Percentiles rank a stretch among this genome's conserved stretches.
Conservation (phyloP, 1,140 invertebrate genomes). For the Drosophila sucinea region DNA sequence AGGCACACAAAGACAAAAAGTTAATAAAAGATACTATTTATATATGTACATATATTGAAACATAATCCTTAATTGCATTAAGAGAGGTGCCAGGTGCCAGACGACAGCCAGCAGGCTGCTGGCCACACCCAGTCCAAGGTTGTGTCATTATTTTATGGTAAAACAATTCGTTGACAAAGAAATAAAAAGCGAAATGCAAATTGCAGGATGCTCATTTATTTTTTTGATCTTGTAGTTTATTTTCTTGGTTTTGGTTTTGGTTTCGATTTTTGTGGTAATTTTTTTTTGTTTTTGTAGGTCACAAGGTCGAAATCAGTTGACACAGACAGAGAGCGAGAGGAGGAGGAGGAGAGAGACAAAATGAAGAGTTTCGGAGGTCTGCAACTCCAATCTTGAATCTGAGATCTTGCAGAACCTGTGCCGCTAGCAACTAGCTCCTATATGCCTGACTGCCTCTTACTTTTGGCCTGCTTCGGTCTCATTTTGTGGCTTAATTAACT, state of each 20-base stretch:
- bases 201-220: conserved; percentile 31
- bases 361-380: conserved; percentile 5
- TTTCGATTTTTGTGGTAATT: no score
- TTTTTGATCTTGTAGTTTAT: neutral
- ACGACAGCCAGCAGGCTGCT: no score
- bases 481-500: conserved; percentile 50
- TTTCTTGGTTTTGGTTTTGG: conserved; percentile 47
- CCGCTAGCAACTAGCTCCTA: conserved; percentile 14
- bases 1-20: neutral
- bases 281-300: conserved; percentile 55
- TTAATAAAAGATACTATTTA: neutral
- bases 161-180: conserved; percentile 6
- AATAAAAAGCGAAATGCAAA: conserved; percentile 41
- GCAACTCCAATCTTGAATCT: conserved; percentile 13
- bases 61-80: conserved; percentile 54
- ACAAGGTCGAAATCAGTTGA: conserved; percentile 55
- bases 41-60: conserved; percentile 30
- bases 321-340: conserved; percentile 4
- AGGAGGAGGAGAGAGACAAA: neutral
- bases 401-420: conserved; percentile 30
- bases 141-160: conserved; percentile 20
- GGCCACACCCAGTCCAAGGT: conserved; percentile 33
- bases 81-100: conserved; percentile 3
- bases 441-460: conserved; percentile 48
- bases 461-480: conserved; percentile 46